Evolutionary conservation across 2,797 vertebrate genomes (phyloP), one percentile per base, ranked within the genome.

Genomic region (Acipenser oxyrinchus): DNA sequence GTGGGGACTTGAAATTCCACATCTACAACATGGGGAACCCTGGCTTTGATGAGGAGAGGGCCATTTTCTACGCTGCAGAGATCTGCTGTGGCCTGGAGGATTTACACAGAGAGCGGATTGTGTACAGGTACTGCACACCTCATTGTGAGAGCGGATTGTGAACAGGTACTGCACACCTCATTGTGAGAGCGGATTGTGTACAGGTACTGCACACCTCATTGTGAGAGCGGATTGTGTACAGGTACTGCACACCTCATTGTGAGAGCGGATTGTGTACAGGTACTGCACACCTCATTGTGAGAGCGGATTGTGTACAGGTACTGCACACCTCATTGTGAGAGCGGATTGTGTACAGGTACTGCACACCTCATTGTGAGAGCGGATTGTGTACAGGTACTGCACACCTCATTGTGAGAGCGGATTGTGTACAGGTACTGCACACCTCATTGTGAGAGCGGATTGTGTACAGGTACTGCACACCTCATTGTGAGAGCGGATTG

Each of bases 291-390:
- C 5, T 37, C 37, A 37, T 37, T 37, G 37, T n/a, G 80, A 52
- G 93, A 95, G 76, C 88, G 93, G 77, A 96, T 96, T 76, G 93
- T 92, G 75, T 95, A 96, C 88, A 94, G 95, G 94, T 96, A 57
- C 71, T 79, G 53, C 8, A 7, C 55, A 37, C 37, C 5, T 37
- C 37, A 37, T 37, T 37, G 37, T n/a, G 80, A 52, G 93, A 95
- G 76, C 88, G 93, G 77, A 96, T 96, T 76, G 93, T 92, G 75
- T 95, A 96, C 88, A 94, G 95, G 94, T 96, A 57, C 71, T 79
- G 53, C 8, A 7, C 55, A 37, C 37, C 5, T 37, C 37, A 37
- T 37, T 37, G 37, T n/a, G 80, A 52, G 93, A 95, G 76, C 88
- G 93, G 77, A 96, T 96, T 76, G 93, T 92, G 75, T 95, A 96